Evolutionary conservation across 1,140 invertebrate species (phyloP).

Genomic region (Orchesella cincta): DNA sequence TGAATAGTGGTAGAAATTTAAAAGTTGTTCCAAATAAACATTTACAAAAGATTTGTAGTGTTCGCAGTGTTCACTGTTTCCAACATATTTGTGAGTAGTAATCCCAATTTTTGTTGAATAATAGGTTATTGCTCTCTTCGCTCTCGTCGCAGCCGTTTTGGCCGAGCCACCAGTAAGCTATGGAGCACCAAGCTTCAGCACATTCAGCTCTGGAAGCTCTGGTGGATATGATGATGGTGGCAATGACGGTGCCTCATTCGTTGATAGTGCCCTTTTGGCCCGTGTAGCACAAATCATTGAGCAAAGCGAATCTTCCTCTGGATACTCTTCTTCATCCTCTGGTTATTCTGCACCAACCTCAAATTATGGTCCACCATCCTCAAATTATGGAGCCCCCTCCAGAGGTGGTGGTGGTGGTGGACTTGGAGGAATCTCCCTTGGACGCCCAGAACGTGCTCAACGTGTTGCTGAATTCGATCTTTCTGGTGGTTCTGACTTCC

Average conservation of each 20-base stretch:
- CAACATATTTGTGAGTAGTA: background rate
- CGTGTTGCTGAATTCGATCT: constrained; percentile 38
- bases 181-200: constrained; percentile 6
- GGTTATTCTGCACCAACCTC: background rate
- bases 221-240: constrained; percentile 5
- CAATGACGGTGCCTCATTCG: background rate
- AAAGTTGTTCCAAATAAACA: no score
- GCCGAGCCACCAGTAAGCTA: constrained; percentile 21
- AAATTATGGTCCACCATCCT: constrained; percentile 3
- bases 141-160: background rate
- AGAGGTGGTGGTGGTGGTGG: background rate
- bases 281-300: constrained; percentile 26
- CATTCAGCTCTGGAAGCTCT: background rate
- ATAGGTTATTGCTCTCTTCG: constrained; percentile 23
- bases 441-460: constrained; percentile 37
- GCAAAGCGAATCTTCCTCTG: background rate
- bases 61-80: background rate
- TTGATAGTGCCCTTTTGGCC: constrained; percentile 6
- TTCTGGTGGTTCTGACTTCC: background rate
- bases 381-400: constrained; percentile 29
- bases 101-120: background rate
- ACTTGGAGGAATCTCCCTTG: constrained; percentile 21
- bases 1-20: background rate
- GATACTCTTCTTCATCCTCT: background rate
- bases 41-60: background rate